Evolutionary conservation across 2,797 vertebrate species (phyloP).

Genomic region (Sebastes baramenuke): DNA sequence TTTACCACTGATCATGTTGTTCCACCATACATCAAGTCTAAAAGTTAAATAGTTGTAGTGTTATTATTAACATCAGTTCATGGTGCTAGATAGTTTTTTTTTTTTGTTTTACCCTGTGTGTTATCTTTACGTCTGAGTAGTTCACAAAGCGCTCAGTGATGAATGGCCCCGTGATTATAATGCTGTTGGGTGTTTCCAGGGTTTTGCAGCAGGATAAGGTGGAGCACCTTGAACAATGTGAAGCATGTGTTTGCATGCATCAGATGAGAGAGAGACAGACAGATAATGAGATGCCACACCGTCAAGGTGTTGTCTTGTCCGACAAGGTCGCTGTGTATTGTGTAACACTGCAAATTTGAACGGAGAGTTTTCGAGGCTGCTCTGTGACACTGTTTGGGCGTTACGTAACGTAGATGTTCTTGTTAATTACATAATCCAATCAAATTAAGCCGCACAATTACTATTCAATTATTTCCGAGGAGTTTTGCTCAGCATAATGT

Average conservation of each 20-base stretch:
- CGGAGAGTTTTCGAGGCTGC: not conserved
- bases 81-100: not conserved
- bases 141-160: constrained; percentile 21
- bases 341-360: not conserved
- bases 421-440: constrained; percentile 62
- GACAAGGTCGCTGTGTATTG: not conserved
- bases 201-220: constrained; percentile 30
- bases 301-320: constrained; percentile 7
- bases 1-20: constrained; percentile 33
- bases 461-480: not conserved
- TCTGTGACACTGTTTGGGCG: constrained; percentile 10
- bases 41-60: not conserved
- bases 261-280: not conserved
- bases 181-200: constrained; percentile 44
- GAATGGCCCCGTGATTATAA: constrained; percentile 31
- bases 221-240: constrained; percentile 41
- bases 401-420: constrained; percentile 53
- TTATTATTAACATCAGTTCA: not conserved
- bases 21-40: constrained; percentile 42
- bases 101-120: not conserved
- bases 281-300: not conserved
- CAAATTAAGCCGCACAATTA: constrained; percentile 39
- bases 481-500: constrained; percentile 4
- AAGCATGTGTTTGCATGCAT: constrained; percentile 3
- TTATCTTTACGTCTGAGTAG: constrained; percentile 12